These are phyloP conservation scores for Nymphalis polychloros DNA, from an alignment of 2,888 invertebrate species.

Conservation along the genomic window DNA sequence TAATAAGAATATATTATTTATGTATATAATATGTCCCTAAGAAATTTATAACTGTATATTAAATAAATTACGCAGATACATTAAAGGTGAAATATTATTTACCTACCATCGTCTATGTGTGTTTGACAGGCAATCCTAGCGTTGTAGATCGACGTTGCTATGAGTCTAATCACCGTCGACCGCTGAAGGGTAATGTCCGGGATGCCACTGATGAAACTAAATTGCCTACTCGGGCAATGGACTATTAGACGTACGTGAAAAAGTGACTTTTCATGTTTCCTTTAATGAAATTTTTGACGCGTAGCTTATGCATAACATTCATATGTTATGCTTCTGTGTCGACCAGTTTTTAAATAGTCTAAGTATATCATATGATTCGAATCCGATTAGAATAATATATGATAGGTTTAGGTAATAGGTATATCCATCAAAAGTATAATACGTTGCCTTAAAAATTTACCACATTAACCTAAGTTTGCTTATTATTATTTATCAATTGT, in stretches of 20 bases:
- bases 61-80: not conserved
- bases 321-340: too few species aligned
- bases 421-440: too few species aligned
- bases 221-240: constrained; percentile 46
- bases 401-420: too few species aligned
- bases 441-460: too few species aligned
- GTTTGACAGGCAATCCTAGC: constrained; percentile 8
- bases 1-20: too few species aligned
- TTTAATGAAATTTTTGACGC: constrained; percentile 1
- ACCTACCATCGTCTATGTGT: not conserved
- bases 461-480: too few species aligned
- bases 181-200: constrained; percentile 46
- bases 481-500: too few species aligned
- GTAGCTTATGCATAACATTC: not conserved
- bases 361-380: too few species aligned
- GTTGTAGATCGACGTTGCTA: constrained; percentile 23
- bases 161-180: constrained; percentile 54
- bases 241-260: constrained; percentile 14
- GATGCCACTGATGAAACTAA: constrained; percentile 46
- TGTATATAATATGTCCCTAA: too few species aligned
- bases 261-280: constrained; percentile 6
- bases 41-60: not conserved
- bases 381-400: too few species aligned
- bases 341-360: too few species aligned
- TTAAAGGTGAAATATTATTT: not conserved